Percentiles rank a stretch among this genome's conserved stretches.
Evolutionary conservation across 2,797 vertebrate genomes (phyloP).

Genomic region (Denticeps clupeoides): DNA sequence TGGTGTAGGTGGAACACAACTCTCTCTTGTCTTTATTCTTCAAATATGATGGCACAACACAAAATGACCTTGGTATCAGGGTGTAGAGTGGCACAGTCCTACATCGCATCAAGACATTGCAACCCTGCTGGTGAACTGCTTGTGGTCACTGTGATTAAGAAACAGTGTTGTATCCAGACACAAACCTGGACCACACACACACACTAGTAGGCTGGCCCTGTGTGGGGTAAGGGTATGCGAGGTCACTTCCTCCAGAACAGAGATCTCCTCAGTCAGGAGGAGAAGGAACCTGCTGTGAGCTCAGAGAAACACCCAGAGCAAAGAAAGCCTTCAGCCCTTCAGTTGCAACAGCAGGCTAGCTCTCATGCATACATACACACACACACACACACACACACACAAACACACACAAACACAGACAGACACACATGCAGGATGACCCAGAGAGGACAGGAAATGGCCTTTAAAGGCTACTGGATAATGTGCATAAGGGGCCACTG

Average conservation of each 20-base stretch:
- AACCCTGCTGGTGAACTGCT: no score
- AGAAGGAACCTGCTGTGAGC: no score
- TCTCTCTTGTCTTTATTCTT: no score
- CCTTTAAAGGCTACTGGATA: not conserved
- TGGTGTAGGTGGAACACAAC: no score
- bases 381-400: conserved; percentile 3
- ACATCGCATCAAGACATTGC: no score
- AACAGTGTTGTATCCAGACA: conserved; percentile 2
- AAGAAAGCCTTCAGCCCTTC: not conserved
- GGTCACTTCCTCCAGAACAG: conserved; percentile 18
- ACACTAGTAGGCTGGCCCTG: no score
- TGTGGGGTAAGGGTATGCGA: conserved; percentile 8
- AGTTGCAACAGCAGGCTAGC: conserved; percentile 12
- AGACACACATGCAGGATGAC: not conserved
- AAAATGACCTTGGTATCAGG: no score
- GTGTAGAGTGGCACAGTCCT: no score
- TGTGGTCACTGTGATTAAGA: not conserved
- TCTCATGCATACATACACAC: conserved; percentile 6
- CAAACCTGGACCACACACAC: not conserved
- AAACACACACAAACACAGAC: not conserved
- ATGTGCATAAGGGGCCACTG: not conserved
- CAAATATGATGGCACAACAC: no score
- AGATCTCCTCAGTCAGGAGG: no score
- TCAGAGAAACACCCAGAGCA: conserved; percentile 3
- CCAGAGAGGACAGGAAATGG: not conserved